A percentile compares a stretch with the other conserved stretches of the same genome.
Conservation (phyloP, 2,888 invertebrate species). For the Apotomis capreana region DNA sequence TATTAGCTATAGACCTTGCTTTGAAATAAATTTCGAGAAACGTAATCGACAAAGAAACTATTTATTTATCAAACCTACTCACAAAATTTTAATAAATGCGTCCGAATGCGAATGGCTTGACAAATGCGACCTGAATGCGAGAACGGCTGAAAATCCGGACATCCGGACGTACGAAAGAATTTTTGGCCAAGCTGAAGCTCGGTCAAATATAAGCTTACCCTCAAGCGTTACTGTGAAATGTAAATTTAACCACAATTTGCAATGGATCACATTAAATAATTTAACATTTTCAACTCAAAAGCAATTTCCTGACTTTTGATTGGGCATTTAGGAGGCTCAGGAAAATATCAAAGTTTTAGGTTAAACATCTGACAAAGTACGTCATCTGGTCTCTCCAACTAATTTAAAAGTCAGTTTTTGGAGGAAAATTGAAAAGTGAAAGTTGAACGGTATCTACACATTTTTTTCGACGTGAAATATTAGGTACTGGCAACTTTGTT, state of each 20-base stretch:
- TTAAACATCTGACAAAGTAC: constrained; percentile 39
- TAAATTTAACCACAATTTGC: constrained; percentile 10
- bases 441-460: constrained; percentile 31
- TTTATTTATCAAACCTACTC: too few relatives aligned
- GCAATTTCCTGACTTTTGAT: constrained; percentile 34
- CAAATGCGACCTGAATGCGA: too few relatives aligned
- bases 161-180: too few relatives aligned
- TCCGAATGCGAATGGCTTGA: too few relatives aligned
- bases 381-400: constrained; percentile 39
- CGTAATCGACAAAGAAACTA: too few relatives aligned
- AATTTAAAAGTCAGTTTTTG: constrained; percentile 41
- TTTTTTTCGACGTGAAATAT: constrained; percentile 27
- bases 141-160: too few relatives aligned
- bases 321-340: constrained; percentile 30
- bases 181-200: too few relatives aligned
- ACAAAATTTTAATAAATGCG: too few relatives aligned
- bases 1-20: too few relatives aligned
- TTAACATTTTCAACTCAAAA: constrained; percentile 30
- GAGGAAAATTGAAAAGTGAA: constrained; percentile 38
- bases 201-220: not conserved
- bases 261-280: constrained; percentile 18
- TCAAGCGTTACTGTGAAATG: not conserved
- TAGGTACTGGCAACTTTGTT: constrained; percentile 11
- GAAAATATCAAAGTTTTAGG: constrained; percentile 32
- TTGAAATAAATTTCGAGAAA: too few relatives aligned